These are phyloP conservation scores for Sebastes reedi DNA, from an alignment of 2,797 vertebrate genomes.

Conservation along the genomic window DNA sequence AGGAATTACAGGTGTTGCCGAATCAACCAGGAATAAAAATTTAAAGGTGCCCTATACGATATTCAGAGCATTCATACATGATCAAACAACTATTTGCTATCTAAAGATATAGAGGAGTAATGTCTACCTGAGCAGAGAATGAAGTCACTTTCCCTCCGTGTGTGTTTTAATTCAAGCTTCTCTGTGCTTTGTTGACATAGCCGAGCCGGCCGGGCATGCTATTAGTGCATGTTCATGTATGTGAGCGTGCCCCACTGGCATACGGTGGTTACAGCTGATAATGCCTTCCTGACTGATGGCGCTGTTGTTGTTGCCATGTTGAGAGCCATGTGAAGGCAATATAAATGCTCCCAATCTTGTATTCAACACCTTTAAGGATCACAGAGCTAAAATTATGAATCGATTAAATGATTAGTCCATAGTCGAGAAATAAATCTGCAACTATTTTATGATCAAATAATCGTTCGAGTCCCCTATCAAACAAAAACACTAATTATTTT, in stretches of 20 bases:
- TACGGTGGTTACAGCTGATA: too few relatives aligned
- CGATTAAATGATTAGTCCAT: rapidly evolving
- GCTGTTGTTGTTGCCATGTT: too few relatives aligned
- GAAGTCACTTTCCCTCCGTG: background rate
- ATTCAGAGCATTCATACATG: background rate
- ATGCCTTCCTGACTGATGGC: too few relatives aligned
- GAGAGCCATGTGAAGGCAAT: too few relatives aligned
- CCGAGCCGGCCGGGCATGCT: background rate
- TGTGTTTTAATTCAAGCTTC: rapidly evolving
- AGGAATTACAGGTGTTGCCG: background rate
- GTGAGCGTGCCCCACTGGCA: too few relatives aligned
- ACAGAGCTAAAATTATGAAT: rapidly evolving
- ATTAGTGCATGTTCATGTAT: background rate
- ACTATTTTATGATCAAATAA: background rate
- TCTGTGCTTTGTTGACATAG: background rate
- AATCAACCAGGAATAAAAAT: background rate
- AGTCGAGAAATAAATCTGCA: background rate
- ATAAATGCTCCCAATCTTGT: too few relatives aligned
- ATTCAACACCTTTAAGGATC: background rate
- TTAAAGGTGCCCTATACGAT: background rate
- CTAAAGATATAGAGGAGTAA: background rate
- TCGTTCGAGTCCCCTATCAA: background rate
- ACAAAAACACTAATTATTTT: background rate
- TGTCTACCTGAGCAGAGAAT: background rate
- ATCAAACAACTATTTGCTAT: background rate